These are phyloP conservation scores for Archips crataeganus DNA, from an alignment of 2,888 invertebrate genomes.

Conservation along the genomic window DNA sequence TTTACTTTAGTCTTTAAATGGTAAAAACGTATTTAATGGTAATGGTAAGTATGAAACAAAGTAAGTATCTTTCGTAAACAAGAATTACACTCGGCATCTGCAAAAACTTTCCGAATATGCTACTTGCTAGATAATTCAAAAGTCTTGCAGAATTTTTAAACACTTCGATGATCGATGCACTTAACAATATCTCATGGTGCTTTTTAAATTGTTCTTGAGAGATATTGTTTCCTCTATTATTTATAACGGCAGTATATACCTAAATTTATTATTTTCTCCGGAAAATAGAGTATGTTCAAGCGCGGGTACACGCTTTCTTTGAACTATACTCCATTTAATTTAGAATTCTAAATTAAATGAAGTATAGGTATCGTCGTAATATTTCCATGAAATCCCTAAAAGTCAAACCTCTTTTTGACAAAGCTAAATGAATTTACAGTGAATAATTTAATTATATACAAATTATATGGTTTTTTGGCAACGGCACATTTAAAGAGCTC, in stretches of 20 bases:
- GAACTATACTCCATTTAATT: too few species aligned
- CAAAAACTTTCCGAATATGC: not conserved
- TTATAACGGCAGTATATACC: not conserved
- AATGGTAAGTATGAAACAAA: too few species aligned
- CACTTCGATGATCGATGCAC: constrained; percentile 3
- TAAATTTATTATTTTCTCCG: not conserved
- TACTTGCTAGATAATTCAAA: not conserved
- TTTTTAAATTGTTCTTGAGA: not conserved
- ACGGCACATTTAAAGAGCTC: too few species aligned
- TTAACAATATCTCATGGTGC: not conserved
- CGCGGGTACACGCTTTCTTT: not conserved
- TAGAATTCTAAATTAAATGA: too few species aligned
- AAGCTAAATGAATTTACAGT: too few species aligned
- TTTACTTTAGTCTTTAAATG: too few species aligned
- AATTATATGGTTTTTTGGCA: too few species aligned
- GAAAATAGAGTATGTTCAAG: not conserved
- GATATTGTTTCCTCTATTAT: not conserved
- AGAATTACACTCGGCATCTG: not conserved
- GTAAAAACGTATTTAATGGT: too few species aligned
- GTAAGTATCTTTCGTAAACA: not conserved
- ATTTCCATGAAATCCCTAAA: not conserved
- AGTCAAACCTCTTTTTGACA: too few species aligned
- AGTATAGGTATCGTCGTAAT: not conserved
- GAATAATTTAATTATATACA: too few species aligned
- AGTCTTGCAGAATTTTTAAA: not conserved